phyloP scores from a whole-genome alignment of 2,888 invertebrate species.

The Barypeithes pellucidus region DNA sequence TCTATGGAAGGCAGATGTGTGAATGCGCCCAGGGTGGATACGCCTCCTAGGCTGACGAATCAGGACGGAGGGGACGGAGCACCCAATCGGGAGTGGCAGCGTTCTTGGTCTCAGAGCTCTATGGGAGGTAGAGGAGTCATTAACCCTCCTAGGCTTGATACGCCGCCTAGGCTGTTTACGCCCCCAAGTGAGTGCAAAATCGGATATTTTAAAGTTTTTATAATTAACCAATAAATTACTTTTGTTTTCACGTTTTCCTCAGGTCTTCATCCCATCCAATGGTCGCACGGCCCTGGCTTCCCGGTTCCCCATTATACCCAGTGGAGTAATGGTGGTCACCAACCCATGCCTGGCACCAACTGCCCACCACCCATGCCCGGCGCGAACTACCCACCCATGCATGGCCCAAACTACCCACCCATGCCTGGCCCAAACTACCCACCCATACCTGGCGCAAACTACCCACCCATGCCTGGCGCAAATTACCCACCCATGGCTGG shows the following conservation, averaged over 20 bases:
- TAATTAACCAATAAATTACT: too few species aligned
- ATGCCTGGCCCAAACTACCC: too few species aligned
- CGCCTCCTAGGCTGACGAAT: too few species aligned
- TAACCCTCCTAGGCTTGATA: neutral
- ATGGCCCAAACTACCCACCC: too few species aligned
- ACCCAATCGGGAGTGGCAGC: neutral
- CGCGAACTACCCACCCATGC: too few species aligned
- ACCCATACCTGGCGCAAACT: too few species aligned
- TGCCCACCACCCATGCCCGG: neutral
- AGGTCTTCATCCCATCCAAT: too few species aligned
- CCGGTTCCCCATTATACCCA: neutral
- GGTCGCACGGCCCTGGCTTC: slow-evolving; percentile 4
- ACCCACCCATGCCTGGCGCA: neutral
- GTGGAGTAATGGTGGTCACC: neutral
- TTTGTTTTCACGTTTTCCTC: too few species aligned
- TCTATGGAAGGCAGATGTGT: too few species aligned
- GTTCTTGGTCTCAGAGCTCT: neutral
- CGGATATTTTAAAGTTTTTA: neutral
- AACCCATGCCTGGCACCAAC: neutral
- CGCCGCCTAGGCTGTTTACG: neutral
- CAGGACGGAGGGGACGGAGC: too few species aligned
- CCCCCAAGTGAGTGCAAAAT: neutral
- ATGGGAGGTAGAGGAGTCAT: neutral
- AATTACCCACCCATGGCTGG: too few species aligned
- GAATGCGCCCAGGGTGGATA: too few species aligned